phyloP scores from a whole-genome alignment of 2,888 invertebrate genomes.

The Germaria angustata region DNA sequence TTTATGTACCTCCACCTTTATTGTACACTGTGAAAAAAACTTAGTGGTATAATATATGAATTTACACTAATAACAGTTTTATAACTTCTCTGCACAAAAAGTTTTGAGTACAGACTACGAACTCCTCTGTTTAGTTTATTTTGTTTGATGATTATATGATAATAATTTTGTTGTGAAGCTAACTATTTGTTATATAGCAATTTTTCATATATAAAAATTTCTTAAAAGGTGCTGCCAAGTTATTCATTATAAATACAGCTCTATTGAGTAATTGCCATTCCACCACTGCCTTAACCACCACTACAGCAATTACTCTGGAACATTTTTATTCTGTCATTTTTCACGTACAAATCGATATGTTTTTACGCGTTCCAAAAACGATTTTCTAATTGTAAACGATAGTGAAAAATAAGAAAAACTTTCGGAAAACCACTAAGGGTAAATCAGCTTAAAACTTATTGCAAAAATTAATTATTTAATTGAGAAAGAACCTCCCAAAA shows the following conservation, averaged over 20 bases:
- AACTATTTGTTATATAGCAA: too few species aligned
- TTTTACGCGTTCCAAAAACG: constrained; percentile 54
- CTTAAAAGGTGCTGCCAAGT: constrained; percentile 33
- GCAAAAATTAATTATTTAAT: neutral
- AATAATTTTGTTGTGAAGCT: too few species aligned
- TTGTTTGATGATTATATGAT: too few species aligned
- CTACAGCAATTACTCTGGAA: too few species aligned
- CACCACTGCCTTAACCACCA: too few species aligned
- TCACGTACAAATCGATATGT: constrained; percentile 66
- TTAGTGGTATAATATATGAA: too few species aligned
- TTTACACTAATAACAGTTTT: too few species aligned
- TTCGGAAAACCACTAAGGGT: constrained; percentile 50
- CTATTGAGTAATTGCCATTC: neutral
- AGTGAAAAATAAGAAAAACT: constrained; percentile 32
- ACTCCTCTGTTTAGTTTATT: too few species aligned
- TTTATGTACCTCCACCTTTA: too few species aligned
- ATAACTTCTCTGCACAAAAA: too few species aligned
- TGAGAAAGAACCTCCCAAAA: neutral
- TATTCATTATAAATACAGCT: neutral
- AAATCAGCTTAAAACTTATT: constrained; percentile 2
- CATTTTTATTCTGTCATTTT: constrained; percentile 63
- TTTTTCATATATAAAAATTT: neutral
- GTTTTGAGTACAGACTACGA: too few species aligned
- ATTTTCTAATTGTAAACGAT: constrained; percentile 42
- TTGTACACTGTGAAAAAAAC: too few species aligned